Evolutionary conservation across 1,140 invertebrate species (phyloP).

Genomic region (Euwallacea fornicatus): DNA sequence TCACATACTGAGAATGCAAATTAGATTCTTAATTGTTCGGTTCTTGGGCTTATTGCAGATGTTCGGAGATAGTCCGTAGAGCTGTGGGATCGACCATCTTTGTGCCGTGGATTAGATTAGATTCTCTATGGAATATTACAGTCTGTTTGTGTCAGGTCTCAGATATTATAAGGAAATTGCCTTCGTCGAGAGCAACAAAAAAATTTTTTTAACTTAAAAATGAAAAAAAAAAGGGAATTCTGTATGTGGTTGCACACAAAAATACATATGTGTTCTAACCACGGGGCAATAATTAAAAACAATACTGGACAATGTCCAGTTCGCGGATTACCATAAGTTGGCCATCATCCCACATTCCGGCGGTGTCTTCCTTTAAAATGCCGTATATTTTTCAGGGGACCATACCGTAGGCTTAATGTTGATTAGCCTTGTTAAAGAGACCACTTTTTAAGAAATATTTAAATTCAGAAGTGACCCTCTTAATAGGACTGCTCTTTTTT

Average conservation of each 20-base stretch:
- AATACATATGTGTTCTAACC: background rate
- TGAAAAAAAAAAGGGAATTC: too few species aligned
- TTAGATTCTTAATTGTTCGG: slow-evolving; percentile 31
- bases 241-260: too few species aligned
- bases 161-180: too few species aligned
- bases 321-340: slow-evolving; percentile 18
- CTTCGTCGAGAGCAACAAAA: too few species aligned
- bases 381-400: slow-evolving; percentile 22
- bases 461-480: slow-evolving; percentile 38
- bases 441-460: slow-evolving; percentile 38
- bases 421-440: slow-evolving; percentile 33
- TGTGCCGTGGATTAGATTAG: too few species aligned
- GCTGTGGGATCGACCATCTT: too few species aligned
- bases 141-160: too few species aligned
- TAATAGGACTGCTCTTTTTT: slow-evolving; percentile 39
- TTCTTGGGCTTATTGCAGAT: slow-evolving; percentile 23
- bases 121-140: too few species aligned
- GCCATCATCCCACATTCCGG: slow-evolving; percentile 18
- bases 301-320: slow-evolving; percentile 9
- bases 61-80: slow-evolving; percentile 9
- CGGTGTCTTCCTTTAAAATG: slow-evolving; percentile 10
- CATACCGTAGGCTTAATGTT: slow-evolving; percentile 33
- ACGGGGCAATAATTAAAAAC: slow-evolving; percentile 10
- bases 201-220: too few species aligned
- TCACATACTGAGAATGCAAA: slow-evolving; percentile 31